These are phyloP conservation scores for Natrix natrix DNA, from an alignment of 2,797 vertebrate species.

Conservation along the genomic window DNA sequence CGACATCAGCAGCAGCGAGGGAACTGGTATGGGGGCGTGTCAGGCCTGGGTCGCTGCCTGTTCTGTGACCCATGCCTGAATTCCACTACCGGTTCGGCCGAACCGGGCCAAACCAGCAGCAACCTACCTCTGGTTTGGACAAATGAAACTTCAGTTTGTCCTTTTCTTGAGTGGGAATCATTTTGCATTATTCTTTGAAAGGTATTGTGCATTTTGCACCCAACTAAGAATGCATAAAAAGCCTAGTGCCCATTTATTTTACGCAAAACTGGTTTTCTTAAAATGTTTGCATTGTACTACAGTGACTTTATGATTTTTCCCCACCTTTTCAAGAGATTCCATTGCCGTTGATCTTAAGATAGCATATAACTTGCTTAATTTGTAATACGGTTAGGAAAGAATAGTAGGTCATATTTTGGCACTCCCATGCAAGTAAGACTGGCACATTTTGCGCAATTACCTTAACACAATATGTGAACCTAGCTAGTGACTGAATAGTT, in stretches of 20 bases:
- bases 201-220: neutral
- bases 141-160: constrained; percentile 4
- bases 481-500: neutral
- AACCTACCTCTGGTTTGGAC: constrained; percentile 11
- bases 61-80: no score
- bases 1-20: no score
- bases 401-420: neutral
- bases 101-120: no score
- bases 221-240: neutral
- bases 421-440: neutral
- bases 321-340: neutral
- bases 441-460: neutral
- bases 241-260: neutral
- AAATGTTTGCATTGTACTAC: neutral
- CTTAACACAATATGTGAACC: neutral
- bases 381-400: neutral
- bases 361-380: neutral
- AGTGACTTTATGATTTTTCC: neutral
- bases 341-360: neutral
- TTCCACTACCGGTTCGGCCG: no score
- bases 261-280: neutral
- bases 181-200: constrained; percentile 31
- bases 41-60: no score
- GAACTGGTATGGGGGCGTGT: no score
- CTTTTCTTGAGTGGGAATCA: constrained; percentile 46